These are phyloP conservation scores for Nesidiocoris tenuis DNA, from an alignment of 2,888 invertebrate genomes.

Conservation along the genomic window DNA sequence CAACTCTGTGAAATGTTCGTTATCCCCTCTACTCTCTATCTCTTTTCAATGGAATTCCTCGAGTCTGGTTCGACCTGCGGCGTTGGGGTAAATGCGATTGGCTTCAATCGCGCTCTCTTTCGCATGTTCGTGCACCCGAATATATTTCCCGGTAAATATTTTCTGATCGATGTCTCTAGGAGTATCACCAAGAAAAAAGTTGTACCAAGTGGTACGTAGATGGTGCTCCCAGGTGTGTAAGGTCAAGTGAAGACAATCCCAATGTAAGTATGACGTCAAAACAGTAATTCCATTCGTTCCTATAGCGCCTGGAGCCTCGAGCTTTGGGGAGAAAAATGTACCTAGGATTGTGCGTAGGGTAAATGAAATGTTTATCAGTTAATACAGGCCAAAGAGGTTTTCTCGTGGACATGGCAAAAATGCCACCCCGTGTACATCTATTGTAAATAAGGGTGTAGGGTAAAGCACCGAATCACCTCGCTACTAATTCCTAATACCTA, in stretches of 20 bases:
- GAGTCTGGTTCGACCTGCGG: not conserved
- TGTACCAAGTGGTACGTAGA: slow-evolving; percentile 42
- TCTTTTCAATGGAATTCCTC: not conserved
- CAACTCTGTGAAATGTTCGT: too few relatives aligned
- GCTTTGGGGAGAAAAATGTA: too few relatives aligned
- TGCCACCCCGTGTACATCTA: not conserved
- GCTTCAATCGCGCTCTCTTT: not conserved
- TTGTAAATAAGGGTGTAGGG: not conserved
- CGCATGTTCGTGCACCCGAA: not conserved
- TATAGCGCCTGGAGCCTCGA: too few relatives aligned
- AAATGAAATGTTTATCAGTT: too few relatives aligned
- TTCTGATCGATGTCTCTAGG: slow-evolving; percentile 33
- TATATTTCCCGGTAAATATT: slow-evolving; percentile 3
- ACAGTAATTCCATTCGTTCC: not conserved
- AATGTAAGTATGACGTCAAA: slow-evolving; percentile 25
- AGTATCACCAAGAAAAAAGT: slow-evolving; percentile 31
- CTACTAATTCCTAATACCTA: not conserved
- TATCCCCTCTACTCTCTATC: not conserved
- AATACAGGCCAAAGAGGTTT: too few relatives aligned
- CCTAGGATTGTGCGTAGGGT: too few relatives aligned
- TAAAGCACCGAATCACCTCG: not conserved
- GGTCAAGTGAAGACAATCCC: slow-evolving; percentile 39
- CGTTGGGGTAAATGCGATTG: not conserved
- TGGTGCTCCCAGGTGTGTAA: slow-evolving; percentile 30
- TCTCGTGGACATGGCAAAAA: too few relatives aligned